Conservation (phyloP, 2,888 invertebrate species). For the Limnephilus marmoratus region DNA sequence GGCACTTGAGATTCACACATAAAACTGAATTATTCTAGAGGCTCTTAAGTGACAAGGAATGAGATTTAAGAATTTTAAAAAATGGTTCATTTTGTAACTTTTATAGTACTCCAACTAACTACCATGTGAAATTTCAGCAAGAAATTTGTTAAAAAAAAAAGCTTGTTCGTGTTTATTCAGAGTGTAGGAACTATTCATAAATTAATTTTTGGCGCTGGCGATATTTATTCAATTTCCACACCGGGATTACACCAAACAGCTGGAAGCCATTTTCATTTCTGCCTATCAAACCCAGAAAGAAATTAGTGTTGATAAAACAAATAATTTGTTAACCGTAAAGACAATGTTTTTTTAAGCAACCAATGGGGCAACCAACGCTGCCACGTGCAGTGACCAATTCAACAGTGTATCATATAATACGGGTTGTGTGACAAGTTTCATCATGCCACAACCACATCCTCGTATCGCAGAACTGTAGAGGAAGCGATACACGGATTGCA, state of each 20-base stretch:
- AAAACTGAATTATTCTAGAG: background rate
- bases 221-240: too few species aligned
- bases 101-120: background rate
- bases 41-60: too few species aligned
- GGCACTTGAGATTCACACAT: too few species aligned
- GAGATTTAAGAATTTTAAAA: background rate
- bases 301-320: background rate
- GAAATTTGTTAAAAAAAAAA: background rate
- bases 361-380: background rate
- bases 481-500: background rate
- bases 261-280: too few species aligned
- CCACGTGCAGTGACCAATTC: background rate
- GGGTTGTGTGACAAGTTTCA: conserved; percentile 52
- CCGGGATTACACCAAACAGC: too few species aligned
- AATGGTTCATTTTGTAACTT: too few species aligned
- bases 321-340: background rate
- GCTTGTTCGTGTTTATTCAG: background rate
- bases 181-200: background rate
- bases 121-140: background rate
- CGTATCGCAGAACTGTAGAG: background rate
- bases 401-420: background rate
- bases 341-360: background rate
- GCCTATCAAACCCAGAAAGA: too few species aligned
- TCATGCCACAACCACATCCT: conserved; percentile 58
- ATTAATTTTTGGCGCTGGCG: too few species aligned